Base-by-base conservation (phyloP, 1,140 invertebrate genomes). In the Zaprionus africanus region DNA sequence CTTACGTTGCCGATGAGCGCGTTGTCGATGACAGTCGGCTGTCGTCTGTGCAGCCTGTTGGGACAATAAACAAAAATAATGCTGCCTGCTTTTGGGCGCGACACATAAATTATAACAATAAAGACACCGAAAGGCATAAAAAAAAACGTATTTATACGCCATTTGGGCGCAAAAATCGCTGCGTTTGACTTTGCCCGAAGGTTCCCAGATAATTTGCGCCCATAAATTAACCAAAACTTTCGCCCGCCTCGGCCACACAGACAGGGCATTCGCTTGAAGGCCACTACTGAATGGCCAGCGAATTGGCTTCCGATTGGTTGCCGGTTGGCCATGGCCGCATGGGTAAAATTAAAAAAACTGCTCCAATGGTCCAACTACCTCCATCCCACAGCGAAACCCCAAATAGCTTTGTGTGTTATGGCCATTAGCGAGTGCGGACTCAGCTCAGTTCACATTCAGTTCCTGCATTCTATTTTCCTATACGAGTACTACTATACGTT, bases 91-190 rank as follows among this genome's bases (percentile, higher is more conserved):
- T 83, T 28, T 36, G 65, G 79, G 79, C 72, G 61, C 46, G 70
- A 71, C 69, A 73, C 81, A 88, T 87, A 87, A 87, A 88, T 90
- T 84, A 87, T 84, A 78, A 68, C 81, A 83, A 81, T 84, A 81
- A 83, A 79, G 65, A 78, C 78, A 76, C 81, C 57, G 64, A 78
- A 75, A 72, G 56, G 62, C 70, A 90, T 70, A 81, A 17, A 17
- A 73, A 81, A 78, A 70, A 58, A 38, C 12, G 34, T 36, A 82
- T 87, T 87, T 87, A 87, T 82, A 59, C 43, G 62, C 24, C 58
- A 63, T 57, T 73, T 62, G 60, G 34, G 59, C 31, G 59, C 61
- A 49, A 74, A 85, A 87, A 88, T 84, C 84, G 78, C 84, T 81
- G 84, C 81, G 84, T 81, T 64, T 79, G 58, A 83, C 72, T 84